Evolutionary conservation across 2,113 vertebrate species (phyloP), one percentile per base, ranked within the genome.

Genomic region (Corydoras sp.): DNA sequence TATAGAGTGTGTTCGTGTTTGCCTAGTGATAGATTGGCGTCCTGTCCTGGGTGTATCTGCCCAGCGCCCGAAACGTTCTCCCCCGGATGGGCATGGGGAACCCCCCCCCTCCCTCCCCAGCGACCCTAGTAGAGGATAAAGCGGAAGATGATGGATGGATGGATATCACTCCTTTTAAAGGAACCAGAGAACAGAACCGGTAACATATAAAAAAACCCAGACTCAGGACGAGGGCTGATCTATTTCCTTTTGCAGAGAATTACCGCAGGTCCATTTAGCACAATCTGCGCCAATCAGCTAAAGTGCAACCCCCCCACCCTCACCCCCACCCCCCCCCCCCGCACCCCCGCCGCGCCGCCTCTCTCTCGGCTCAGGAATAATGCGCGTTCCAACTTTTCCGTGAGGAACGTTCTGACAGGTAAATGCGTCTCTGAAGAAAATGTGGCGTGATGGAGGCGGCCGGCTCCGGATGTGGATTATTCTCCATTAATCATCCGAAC

Each of bases 181-280:
- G 32, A 35, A 35, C 32, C 6, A 35, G 6, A 35, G 6, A 35
- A 35, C 3, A 4, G 32, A 79, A 82, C 89, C 84, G 82, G 81
- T 85, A 80, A 86, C 88, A 67, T 49, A 87, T 88, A 62, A 79
- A 67, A 60, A 63, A 54, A 71, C 50, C 62, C 61, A 88, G 18
- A 81, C 49, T 61, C 48, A 35, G 6, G 32, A 50, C 69, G 70
- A 83, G 85, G 84, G 88, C 78, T 86, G 83, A 92, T 94, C 91
- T 87, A 87, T 90, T 87, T 88, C 51, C 79, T 76, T 81, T 80
- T 70, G 84, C 86, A 82, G 85, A 84, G 90, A 90, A 93, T 92
- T 94, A 90, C 87, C 89, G 88, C 91, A 91, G 92, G 89, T 79
- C 92, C 89, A 93, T 96, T 95, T 93, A 95, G 88, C 91, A 89